Conservation (phyloP, 2,113 vertebrate genomes). For the Ochotona curzoniae region DNA sequence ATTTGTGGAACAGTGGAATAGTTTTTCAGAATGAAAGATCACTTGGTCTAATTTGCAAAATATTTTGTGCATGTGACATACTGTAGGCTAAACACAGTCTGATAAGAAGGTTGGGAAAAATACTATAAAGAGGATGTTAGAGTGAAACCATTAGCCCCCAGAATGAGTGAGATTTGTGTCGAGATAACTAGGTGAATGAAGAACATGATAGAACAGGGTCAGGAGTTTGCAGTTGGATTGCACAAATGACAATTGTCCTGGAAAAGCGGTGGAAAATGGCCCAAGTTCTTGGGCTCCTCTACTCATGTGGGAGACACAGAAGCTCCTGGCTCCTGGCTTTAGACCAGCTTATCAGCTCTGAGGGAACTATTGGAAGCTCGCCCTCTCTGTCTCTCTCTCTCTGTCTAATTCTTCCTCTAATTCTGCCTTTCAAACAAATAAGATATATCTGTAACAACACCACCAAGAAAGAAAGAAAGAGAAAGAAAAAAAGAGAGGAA, state of each 20-base stretch:
- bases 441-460: too few relatives aligned
- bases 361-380: too few relatives aligned
- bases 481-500: too few relatives aligned
- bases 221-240: neutral
- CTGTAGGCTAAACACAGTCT: neutral
- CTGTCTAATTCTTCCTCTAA: too few relatives aligned
- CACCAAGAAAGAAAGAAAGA: too few relatives aligned
- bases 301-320: too few relatives aligned
- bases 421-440: too few relatives aligned
- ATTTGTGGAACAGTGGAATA: slow-evolving; percentile 24
- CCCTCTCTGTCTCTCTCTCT: too few relatives aligned
- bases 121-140: neutral
- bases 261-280: too few relatives aligned
- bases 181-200: neutral
- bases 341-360: too few relatives aligned
- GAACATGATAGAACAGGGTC: neutral
- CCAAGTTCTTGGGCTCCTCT: too few relatives aligned
- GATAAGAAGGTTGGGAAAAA: neutral
- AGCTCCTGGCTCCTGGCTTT: too few relatives aligned
- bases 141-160: neutral
- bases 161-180: neutral
- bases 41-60: neutral
- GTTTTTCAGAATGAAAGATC: neutral
- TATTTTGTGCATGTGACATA: neutral
- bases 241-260: neutral